Evolutionary conservation across 2,113 vertebrate genomes (phyloP), one percentile per base, ranked within the genome.

Genomic region (Ancistrus triradiatus): DNA sequence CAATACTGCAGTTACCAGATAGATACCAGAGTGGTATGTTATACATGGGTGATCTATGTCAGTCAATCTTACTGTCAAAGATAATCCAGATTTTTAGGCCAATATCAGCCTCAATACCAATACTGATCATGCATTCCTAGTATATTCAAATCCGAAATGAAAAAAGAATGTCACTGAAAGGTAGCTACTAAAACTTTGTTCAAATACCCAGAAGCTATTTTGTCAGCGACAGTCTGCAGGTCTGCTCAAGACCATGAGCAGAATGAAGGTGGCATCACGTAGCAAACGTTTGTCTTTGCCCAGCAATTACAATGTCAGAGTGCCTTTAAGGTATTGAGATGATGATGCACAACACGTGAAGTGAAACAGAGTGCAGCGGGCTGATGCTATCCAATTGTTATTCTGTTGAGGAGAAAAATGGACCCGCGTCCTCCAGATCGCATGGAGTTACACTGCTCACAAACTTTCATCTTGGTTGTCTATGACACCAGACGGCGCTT

Each of bases 311-410:
- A 18, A 25, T 60, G 18, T 49, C 43, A 55, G 18, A 35, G 55
- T n/a, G 18, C 62, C 51, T 21, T 27, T 44, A 15, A 14, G 35
- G 50, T 48, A 38, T 55, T 59, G 28, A 10, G 27, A 38, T 47
- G 9, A 63, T 17, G 46, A 68, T 44, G 51, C 37, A 7, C 44
- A 51, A 52, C 70, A 51, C n/a, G 40, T 72, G 59, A 56, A 50
- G 49, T 66, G 19, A 38, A 40, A 66, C 10, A 51, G 25, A 31
- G 19, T 49, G 35, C 11, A 40, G 50, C 42, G 49, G 67, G 43
- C 51, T 47, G 31, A 53, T 50, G 15, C 57, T 62, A 46, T 46
- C 10, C 37, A 43, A 25, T 19, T 10, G 15, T 15, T 33, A 14
- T 35, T 28, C 4, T 40, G 61, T 44, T 40, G 6, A 24, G 21